Percentiles rank a stretch among this genome's conserved stretches.
These are phyloP conservation scores for Drosophila rufa DNA, from an alignment of 1,140 invertebrate genomes.

Conservation along the genomic window DNA sequence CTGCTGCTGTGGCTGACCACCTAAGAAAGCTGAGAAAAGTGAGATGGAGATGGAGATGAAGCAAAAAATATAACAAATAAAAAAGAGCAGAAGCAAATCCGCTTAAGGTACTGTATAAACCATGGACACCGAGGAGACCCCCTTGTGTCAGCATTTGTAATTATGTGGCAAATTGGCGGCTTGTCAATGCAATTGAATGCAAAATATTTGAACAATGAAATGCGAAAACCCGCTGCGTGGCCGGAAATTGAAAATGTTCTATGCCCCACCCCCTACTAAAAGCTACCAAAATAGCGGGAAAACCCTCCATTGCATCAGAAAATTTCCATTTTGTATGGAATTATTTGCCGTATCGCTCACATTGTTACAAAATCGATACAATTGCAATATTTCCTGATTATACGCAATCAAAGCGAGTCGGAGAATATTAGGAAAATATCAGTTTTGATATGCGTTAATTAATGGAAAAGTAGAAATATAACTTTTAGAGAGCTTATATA, in stretches of 20 bases:
- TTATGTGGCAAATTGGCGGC: constrained; percentile 59
- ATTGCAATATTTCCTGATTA: constrained; percentile 22
- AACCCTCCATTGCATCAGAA: background rate
- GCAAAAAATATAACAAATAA: constrained; percentile 4
- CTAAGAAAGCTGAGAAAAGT: constrained; percentile 20
- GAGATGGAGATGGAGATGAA: constrained; percentile 15
- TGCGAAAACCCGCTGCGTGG: constrained; percentile 49
- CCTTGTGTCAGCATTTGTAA: constrained; percentile 31
- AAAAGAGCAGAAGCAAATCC: constrained; percentile 45
- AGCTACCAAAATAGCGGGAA: background rate
- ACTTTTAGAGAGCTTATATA: background rate
- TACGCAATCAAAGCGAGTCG: constrained; percentile 13
- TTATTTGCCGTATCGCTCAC: constrained; percentile 7
- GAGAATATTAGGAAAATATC: constrained; percentile 7
- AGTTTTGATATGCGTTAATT: constrained; percentile 2
- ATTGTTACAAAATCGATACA: constrained; percentile 15
- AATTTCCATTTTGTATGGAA: constrained; percentile 12
- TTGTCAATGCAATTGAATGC: constrained; percentile 41
- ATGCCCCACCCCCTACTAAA: background rate
- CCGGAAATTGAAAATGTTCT: constrained; percentile 64
- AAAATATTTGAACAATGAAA: constrained; percentile 58
- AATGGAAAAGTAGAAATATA: background rate
- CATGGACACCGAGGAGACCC: constrained; percentile 12
- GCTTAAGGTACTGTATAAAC: constrained; percentile 63
- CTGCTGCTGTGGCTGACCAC: constrained; percentile 46